Base-by-base conservation (phyloP, 2,797 vertebrate species). In the Bryconaethiops microstoma region DNA sequence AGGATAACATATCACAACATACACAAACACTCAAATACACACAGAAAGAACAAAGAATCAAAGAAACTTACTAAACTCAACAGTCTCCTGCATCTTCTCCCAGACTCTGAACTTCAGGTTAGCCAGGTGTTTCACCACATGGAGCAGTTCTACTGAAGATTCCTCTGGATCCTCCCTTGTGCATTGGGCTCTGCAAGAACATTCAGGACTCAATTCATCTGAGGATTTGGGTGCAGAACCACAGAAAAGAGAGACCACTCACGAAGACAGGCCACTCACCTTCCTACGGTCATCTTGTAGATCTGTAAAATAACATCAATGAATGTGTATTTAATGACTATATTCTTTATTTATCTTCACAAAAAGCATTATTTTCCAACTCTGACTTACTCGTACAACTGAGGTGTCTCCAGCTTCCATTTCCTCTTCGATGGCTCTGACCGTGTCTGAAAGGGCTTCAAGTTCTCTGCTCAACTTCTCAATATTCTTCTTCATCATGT, bases 61-160 rank as follows among this genome's bases (percentile, higher is more conserved):
- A 54, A 54, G 14, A 54, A 54, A 55, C 85, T 83, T 57, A 86
- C 85, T 73, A 57, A 83, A 76, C 21, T 71, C 68, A 62, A 79
- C 69, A 16, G 35, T 79, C 23, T 50, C 57, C 80, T 72, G 60
- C 83, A 85, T 85, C 67, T 76, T 82, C 62, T 74, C 72, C 64
- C 83, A 81, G 19, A 83, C 81, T 25, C 17, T 60, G 60, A 73
- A 86, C 76, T 79, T 85, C 23, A 87, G 82, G 57, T 81, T 85
- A 57, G 70, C 62, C 79, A 86, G 78, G 76, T 86, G 74, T 21
- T 83, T 75, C n/a, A 76, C 62, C 65, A 88, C 81, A 67, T 80
- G 73, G 35, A 86, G 73, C 76, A 84, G 76, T 12, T 75, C 76
- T 62, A 78, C 81, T 35, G 82, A 73, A 69, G 42, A 4, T 21